Evolutionary conservation across 1,140 invertebrate species (phyloP).

Genomic region (Megathymus violae): DNA sequence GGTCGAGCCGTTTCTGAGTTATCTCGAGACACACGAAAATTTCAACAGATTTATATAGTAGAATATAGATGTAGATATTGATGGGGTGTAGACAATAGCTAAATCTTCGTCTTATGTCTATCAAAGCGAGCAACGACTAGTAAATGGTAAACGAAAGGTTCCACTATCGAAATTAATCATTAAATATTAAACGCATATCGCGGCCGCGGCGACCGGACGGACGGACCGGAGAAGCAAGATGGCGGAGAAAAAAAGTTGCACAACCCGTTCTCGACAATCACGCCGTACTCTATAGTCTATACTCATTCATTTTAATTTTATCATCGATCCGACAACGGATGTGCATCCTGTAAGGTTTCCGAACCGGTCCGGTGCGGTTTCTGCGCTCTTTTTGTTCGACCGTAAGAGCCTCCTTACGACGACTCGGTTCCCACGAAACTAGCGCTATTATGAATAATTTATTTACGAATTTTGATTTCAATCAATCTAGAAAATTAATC

Average conservation of each 20-base stretch:
- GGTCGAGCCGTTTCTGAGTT: no score
- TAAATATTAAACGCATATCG: neutral
- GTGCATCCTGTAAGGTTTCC: conserved; percentile 23
- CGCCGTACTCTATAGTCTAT: neutral
- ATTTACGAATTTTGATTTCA: conserved; percentile 15
- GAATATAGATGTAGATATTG: no score
- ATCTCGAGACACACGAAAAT: no score
- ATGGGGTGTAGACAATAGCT: no score
- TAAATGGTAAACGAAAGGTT: no score
- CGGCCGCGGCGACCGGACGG: neutral
- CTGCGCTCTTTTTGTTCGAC: conserved; percentile 10
- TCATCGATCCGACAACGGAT: conserved; percentile 25
- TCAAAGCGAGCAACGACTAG: no score
- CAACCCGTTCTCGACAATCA: neutral
- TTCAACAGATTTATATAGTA: no score
- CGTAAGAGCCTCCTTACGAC: conserved; percentile 14
- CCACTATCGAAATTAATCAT: neutral
- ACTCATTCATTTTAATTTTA: conserved; percentile 25
- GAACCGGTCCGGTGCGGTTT: conserved; percentile 16
- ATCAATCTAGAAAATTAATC: conserved; percentile 22
- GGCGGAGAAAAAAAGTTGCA: neutral
- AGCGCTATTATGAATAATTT: conserved; percentile 10
- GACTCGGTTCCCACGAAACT: conserved; percentile 13
- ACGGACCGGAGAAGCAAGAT: no score
- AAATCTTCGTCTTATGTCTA: no score